phyloP scores from a whole-genome alignment of 2,888 invertebrate genomes.

The Pegoplata infirma region DNA sequence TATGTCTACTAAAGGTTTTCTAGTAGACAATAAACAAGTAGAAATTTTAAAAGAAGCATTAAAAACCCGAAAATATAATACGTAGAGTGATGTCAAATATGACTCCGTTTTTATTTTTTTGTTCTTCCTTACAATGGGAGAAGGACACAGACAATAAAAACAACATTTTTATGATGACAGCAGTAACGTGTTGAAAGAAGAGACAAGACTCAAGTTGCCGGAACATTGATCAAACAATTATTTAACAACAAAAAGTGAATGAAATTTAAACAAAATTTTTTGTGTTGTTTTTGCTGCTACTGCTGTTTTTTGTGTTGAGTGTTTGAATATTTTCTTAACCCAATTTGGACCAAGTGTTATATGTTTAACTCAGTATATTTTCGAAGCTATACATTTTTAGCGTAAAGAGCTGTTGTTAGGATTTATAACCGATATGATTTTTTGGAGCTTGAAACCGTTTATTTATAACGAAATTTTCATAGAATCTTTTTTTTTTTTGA shows the following conservation, averaged over 20 bases:
- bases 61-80: background rate
- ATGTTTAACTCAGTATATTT: no score
- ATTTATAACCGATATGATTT: no score
- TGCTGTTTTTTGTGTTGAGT: no score
- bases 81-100: background rate
- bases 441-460: no score
- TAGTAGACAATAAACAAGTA: background rate
- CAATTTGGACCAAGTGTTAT: no score
- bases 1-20: background rate
- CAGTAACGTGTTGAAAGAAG: background rate
- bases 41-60: background rate
- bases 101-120: background rate
- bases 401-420: no score
- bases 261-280: background rate
- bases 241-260: background rate
- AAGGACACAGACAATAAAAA: background rate
- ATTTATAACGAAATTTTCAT: no score
- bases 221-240: background rate
- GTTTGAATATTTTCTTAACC: no score
- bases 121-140: no score
- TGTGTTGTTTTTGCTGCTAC: no score
- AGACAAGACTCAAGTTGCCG: background rate
- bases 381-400: no score
- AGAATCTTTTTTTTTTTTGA: no score
- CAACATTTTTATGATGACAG: background rate